These are phyloP conservation scores for Myopa tessellatipennis DNA, from an alignment of 2,888 invertebrate species.

Conservation along the genomic window DNA sequence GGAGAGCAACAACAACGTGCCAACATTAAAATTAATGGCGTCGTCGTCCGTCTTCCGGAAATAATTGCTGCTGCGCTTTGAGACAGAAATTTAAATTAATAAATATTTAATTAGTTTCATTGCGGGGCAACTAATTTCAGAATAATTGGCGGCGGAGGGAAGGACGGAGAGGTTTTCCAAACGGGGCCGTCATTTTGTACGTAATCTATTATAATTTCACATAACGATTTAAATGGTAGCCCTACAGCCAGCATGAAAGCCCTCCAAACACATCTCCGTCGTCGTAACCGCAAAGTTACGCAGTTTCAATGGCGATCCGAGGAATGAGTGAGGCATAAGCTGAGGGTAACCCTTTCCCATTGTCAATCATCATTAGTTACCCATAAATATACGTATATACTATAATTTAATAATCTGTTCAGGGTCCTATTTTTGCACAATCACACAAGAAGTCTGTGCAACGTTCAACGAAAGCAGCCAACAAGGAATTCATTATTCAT, in stretches of 20 bases:
- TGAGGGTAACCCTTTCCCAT: conserved; percentile 20
- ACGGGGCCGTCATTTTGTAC: too few species aligned
- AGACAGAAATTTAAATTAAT: too few species aligned
- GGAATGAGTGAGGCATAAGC: too few species aligned
- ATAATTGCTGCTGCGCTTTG: too few species aligned
- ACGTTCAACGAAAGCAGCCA: not conserved
- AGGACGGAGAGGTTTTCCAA: not conserved
- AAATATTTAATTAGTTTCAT: too few species aligned
- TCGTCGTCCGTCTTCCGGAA: not conserved
- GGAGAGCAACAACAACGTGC: conserved; percentile 18
- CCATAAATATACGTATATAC: not conserved
- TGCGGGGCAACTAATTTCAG: too few species aligned
- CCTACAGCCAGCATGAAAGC: not conserved
- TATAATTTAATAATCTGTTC: not conserved
- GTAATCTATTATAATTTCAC: too few species aligned
- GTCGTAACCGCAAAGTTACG: too few species aligned
- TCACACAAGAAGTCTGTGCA: not conserved
- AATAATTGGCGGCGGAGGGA: too few species aligned
- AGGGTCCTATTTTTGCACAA: conserved; percentile 3
- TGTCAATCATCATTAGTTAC: conserved; percentile 31
- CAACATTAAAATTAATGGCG: conserved; percentile 24
- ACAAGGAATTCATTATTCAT: conserved; percentile 42
- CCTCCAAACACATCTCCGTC: not conserved
- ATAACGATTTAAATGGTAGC: too few species aligned
- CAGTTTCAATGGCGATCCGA: too few species aligned